These are phyloP conservation scores for Chaetophractus vellerosus DNA, from an alignment of 2,797 vertebrate species.

Conservation along the genomic window DNA sequence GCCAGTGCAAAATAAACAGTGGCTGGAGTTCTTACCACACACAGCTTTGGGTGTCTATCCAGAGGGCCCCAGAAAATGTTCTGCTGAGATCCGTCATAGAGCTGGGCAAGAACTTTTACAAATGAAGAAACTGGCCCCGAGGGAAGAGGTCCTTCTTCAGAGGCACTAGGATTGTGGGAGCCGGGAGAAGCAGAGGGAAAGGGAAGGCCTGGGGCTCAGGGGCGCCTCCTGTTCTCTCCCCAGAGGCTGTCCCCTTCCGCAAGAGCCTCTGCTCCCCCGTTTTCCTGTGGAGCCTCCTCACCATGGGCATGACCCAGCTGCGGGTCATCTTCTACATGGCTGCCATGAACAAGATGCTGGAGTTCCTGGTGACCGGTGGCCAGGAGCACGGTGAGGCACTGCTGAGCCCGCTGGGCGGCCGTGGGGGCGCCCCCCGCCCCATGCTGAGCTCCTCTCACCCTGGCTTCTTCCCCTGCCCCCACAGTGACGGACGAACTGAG, in stretches of 20 bases:
- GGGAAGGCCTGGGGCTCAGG: not conserved
- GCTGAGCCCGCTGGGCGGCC: not conserved
- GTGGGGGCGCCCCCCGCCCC: too few relatives aligned
- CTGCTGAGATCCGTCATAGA: not conserved
- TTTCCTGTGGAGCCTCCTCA: slow-evolving; percentile 96
- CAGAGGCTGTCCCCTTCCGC: slow-evolving; percentile 91
- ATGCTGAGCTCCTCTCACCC: not conserved
- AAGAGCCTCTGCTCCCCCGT: slow-evolving; percentile 94
- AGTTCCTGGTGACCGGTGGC: slow-evolving; percentile 91
- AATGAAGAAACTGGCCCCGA: not conserved
- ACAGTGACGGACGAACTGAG: slow-evolving; percentile 85
- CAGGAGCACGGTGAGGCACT: slow-evolving; percentile 89
- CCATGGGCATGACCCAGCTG: slow-evolving; percentile 96
- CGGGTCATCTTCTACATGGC: slow-evolving; percentile 97
- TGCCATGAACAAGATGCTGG: slow-evolving; percentile 96
- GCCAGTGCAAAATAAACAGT: not conserved
- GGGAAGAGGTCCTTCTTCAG: not conserved
- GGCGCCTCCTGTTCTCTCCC: not conserved
- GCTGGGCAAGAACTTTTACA: not conserved
- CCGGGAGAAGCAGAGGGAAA: fast-evolving
- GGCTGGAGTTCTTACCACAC: not conserved
- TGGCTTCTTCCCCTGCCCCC: slow-evolving; percentile 65
- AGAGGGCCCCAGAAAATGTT: not conserved
- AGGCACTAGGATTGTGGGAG: not conserved
- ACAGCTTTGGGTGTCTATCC: fast-evolving